Base-by-base conservation (phyloP, 2,888 invertebrate species). In the Desoria tigrina region DNA sequence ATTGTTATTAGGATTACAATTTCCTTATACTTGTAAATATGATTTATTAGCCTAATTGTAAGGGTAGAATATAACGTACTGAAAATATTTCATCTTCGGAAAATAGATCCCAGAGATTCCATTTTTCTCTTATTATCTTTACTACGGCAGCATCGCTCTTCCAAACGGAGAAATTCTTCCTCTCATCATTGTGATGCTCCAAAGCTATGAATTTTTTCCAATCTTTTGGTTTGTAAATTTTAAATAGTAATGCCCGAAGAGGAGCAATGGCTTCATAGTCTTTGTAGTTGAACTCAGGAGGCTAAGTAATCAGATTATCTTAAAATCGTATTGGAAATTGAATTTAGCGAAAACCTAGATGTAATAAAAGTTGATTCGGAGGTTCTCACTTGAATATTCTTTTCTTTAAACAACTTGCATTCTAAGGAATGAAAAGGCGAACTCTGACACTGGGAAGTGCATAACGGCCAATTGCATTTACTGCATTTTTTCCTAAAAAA, bases 151-250 rank as follows among this genome's bases (percentile, higher is more conserved):
- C 80, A 77, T 90, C 87, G 68, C 84, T 81, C 1, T 84, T 82
- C 87, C 87, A 90, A 66, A 89, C 83, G 0, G 85, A 84, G 18
- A 86, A 81, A 7, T 82, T 82, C 64, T 81, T 83, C 0, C 90
- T 81, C 39, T 87, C 77, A n/a, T 82, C 83, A 77, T 87, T 85
- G 79, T 90, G 90, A 0, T 87, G 81, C 76, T 90, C 88, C 88
- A 90, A 88, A 11, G 80, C 79, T 61, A 83, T 81, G 0, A 90
- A 65, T n/a, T 76, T 0, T 80, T 80, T 77, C 82, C 86, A 89
- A 11, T 64, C 57, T 11, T 62, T 55, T 1, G 69, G 65, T n/a
- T 73, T 63, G 21, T 60, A 42, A 2, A 70, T 39, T 60, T 75
- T 76, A 23, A 77, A 60, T 4, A 77, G 61, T 7, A 76, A 66